Base-by-base conservation (phyloP, 2,888 invertebrate species). In the Heliothis peltigera region DNA sequence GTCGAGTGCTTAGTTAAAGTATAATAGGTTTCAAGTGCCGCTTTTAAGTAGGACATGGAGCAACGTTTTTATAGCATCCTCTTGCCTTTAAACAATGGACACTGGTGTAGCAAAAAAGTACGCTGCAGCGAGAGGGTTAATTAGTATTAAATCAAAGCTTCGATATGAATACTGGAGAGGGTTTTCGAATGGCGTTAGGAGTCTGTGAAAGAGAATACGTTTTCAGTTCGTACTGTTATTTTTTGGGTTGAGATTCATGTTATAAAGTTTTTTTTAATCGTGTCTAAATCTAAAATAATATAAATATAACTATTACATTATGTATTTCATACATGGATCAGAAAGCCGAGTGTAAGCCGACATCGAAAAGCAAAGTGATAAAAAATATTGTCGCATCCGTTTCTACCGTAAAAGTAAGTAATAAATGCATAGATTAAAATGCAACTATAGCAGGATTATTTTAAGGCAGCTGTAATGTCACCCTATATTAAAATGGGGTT, bases 11-110 rank as follows among this genome's bases (percentile, higher is more conserved):
- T 87, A 89, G 88, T 89, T 90, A 86, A 89, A 88, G 88, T 90
- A 88, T 91, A 91, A 91, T 91, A 89, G 89, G 88, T 90, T 90
- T 90, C 89, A 90, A 92, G 91, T 88, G 90, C 83, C 83, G 75
- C 84, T 82, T 77, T 88, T 85, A 86, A 89, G 86, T 87, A 84
- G 86, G 81, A 86, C 86, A 87, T 84, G 84, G 83, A 84, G 77
- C 77, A 82, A 80, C 70, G 76, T 87, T 87, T 89, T 89, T 87
- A 84, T 87, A 70, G 75, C 81, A 82, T 85, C 84, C 82, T 75
- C 82, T 75, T 79, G 76, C 75, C 71, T 82, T 78, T 68, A 80
- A 81, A 87, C 87, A 88, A 89, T 86, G 82, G 79, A 44, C 62
- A 79, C 66, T 75, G 69, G 64, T 83, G 74, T 77, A 70, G 72